Conservation (phyloP, 2,113 vertebrate genomes). For the Brienomyrus brachyistius region DNA sequence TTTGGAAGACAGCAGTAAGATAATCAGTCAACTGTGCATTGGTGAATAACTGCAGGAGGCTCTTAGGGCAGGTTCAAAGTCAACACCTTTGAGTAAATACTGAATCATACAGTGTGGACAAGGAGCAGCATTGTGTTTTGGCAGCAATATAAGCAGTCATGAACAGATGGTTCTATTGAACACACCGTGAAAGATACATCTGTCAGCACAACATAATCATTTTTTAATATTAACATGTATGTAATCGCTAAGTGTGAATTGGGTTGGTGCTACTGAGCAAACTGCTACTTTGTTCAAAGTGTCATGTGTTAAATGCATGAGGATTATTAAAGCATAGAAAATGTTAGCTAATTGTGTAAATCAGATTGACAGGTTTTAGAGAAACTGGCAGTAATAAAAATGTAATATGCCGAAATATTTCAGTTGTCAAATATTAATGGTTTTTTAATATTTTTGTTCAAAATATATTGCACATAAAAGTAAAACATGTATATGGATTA, state of each 20-base stretch:
- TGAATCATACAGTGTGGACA: not conserved
- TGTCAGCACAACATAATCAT: conserved; percentile 10
- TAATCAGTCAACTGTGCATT: conserved; percentile 19
- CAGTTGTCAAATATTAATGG: not conserved
- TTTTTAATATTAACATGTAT: not conserved
- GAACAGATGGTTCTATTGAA: not conserved
- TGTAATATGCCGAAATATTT: not conserved
- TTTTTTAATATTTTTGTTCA: not conserved
- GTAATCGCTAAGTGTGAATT: not conserved
- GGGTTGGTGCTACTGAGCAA: not conserved
- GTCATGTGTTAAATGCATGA: not conserved
- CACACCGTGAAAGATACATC: not conserved
- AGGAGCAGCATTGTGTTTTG: not conserved
- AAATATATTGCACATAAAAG: not conserved
- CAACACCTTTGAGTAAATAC: conserved; percentile 13
- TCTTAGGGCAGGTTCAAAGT: conserved; percentile 31
- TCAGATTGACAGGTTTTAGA: not conserved
- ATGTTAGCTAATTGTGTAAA: not conserved
- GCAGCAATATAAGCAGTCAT: not conserved
- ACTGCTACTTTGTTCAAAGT: not conserved
- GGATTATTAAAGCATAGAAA: not conserved
- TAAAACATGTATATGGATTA: not conserved
- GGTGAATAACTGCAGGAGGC: conserved; percentile 24
- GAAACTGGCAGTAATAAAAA: not conserved
- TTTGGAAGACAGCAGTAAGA: conserved; percentile 36